Percentiles rank a stretch among this genome's conserved stretches.
Evolutionary conservation across 2,113 vertebrate genomes (phyloP).

Genomic region (Corythornis madagascariensis): DNA sequence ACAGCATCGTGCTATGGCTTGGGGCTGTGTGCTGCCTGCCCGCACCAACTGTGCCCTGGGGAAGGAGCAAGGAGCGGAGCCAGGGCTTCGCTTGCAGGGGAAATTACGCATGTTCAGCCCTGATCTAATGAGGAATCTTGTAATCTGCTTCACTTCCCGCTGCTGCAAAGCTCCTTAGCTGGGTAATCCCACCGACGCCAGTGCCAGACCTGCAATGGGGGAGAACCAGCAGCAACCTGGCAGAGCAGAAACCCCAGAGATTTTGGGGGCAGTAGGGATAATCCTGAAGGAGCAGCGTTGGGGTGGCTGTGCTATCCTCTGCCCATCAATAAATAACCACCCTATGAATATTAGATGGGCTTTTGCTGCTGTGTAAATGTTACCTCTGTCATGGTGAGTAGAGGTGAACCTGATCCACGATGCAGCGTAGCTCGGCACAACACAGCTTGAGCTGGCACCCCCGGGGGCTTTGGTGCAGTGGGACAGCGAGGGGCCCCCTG

Average conservation of each 20-base stretch:
- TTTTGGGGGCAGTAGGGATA: neutral
- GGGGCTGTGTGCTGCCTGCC: neutral
- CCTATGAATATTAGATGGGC: constrained; percentile 34
- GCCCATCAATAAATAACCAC: constrained; percentile 28
- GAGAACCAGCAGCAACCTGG: neutral
- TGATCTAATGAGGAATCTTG: neutral
- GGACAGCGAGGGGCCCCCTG: neutral
- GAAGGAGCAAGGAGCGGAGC: neutral
- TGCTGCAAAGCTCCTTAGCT: constrained; percentile 32
- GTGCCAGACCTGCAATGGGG: fast-evolving
- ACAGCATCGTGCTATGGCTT: neutral
- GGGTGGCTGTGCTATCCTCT: neutral
- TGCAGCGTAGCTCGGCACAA: fast-evolving
- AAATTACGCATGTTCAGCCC: neutral
- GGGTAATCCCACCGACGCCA: constrained; percentile 1
- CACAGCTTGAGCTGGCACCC: neutral
- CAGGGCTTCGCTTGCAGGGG: neutral
- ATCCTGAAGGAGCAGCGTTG: neutral
- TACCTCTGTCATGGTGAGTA: neutral
- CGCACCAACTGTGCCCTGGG: neutral
- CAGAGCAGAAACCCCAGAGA: neutral
- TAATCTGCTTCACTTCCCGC: constrained; percentile 9
- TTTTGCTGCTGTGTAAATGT: constrained; percentile 16
- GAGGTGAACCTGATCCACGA: neutral
- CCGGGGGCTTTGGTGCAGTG: neutral